Base-by-base conservation (phyloP, 2,888 invertebrate species). In the Busseola fusca region DNA sequence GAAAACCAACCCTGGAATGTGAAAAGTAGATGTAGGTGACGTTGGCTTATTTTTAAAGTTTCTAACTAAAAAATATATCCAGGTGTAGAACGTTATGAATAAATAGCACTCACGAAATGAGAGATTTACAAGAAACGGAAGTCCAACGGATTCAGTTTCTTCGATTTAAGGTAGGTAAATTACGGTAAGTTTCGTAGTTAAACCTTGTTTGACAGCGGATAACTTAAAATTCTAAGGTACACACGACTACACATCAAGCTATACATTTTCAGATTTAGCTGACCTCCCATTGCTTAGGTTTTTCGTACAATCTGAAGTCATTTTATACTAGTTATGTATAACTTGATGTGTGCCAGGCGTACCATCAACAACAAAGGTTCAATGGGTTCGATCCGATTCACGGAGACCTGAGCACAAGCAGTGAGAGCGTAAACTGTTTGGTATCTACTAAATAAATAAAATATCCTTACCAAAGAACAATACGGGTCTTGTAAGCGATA, bases 401-500 rank as follows among this genome's bases (percentile, higher is more conserved):
- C n/a, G 48, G n/a, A n/a, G 14, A 30, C 30, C 30, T 30, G 30
- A 62, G 30, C 10, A 45, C 16, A 30, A 62, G 21, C 9, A 45
- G 30, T n/a, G 16, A 2, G 3, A 16, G 48, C 16, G 16, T 10
- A 45, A 1, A n/a, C 16, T 48, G 30, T 10, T 50, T 34, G 16
- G 18, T 30, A 12, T 30, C 1, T 25, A n/a, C 3, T 4, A 34
- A 54, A 0, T 25, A 34, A 27, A 30, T 21, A 3, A 40, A 7
- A 56, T 27, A 45, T 91, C 2, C 96, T 96, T 96, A 98, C 99
- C 97, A 99, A 96, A 75, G 99, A 99, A 91, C 99, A 99, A 91
- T 99, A 99, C n/a, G 99, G 99, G 96, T 99, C 99, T 91, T 98
- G 98, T 78, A 99, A 97, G 87, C 99, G 97, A 94, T 98, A 99